Base-by-base conservation (phyloP, 2,888 invertebrate genomes). In the Brachypalpus laphriformis region DNA sequence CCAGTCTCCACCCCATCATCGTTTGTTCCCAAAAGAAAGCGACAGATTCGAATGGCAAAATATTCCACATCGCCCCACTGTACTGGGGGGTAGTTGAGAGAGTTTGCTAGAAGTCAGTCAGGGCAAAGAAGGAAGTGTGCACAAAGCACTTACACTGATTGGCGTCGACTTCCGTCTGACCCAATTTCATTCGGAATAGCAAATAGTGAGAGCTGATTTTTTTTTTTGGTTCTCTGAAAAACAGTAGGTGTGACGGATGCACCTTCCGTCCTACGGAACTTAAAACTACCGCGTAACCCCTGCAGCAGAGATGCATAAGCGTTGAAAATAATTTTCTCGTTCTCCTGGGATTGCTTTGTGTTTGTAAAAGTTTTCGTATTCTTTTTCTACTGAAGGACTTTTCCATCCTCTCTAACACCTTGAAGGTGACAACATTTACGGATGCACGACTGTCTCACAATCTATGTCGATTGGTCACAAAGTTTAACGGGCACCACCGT, bases 61-160 rank as follows among this genome's bases (percentile, higher is more conserved):
- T 56, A 54, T 57, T 63, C 34, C 37, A 54, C 68, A 61, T 18
- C 40, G 40, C 9, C 49, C 22, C 59, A 22, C 57, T 14, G 14
- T 16, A 37, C 51, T 31, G 16, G 28, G 28, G 49, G 8, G 16
- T 49, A 54, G 47, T 57, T 40, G 47, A 56, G 68, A 11, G 14
- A 49, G 28, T 47, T 68, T 51, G 16, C 77, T 68, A 61, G 51
- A 77, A 80, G 78, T 70, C 83, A 85, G 83, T 80, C 75, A 75
- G 81, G 71, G 40, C 75, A 75, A 81, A 85, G 81, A 71, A 76
- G 81, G 81, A 85, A 85, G 80, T 81, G 81, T 85, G 81, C 81
- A 85, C 85, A 85, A 81, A 85, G 85, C 85, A 85, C 85, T 85
- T 85, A 85, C 85, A 85, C 81, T 85, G 85, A 85, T 85, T 85